These are phyloP conservation scores for Drosophila subpulchrella DNA, from an alignment of 1,140 invertebrate species.

Conservation along the genomic window DNA sequence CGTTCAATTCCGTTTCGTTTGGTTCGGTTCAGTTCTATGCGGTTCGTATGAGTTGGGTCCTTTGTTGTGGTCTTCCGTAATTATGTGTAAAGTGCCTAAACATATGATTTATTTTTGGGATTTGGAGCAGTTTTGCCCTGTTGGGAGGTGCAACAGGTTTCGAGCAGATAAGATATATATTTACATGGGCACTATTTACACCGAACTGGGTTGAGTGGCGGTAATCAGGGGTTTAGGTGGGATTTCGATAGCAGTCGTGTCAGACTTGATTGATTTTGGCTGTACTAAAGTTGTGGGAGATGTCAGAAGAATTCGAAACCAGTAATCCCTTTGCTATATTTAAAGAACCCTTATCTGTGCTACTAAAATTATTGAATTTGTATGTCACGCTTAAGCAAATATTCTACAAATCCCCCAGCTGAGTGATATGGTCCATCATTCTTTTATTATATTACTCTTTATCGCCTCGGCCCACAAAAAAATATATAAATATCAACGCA, in stretches of 20 bases:
- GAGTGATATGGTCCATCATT: conserved; percentile 43
- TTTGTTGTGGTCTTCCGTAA: conserved; percentile 50
- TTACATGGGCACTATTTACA: conserved; percentile 40
- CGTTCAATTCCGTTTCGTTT: conserved; percentile 7
- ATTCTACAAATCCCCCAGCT: neutral
- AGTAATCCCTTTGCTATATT: too few relatives aligned
- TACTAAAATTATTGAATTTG: neutral
- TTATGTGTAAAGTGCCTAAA: conserved; percentile 79
- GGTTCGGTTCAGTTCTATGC: neutral
- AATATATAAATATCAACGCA: conserved; percentile 46
- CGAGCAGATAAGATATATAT: conserved; percentile 38
- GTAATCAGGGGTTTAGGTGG: conserved; percentile 20
- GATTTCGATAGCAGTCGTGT: conserved; percentile 31
- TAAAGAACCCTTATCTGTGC: neutral
- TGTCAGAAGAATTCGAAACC: neutral
- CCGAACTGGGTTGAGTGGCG: conserved; percentile 37
- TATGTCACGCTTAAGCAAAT: neutral
- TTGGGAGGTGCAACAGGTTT: conserved; percentile 61
- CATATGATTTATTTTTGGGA: conserved; percentile 75
- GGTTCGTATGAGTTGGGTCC: conserved; percentile 7
- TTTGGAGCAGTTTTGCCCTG: conserved; percentile 15
- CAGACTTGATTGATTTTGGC: conserved; percentile 37
- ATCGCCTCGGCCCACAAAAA: conserved; percentile 44
- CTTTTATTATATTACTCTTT: conserved; percentile 37
- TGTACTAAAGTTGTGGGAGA: neutral